Evolutionary conservation across 2,797 vertebrate species (phyloP).

Genomic region (Knipowitschia caucasica): DNA sequence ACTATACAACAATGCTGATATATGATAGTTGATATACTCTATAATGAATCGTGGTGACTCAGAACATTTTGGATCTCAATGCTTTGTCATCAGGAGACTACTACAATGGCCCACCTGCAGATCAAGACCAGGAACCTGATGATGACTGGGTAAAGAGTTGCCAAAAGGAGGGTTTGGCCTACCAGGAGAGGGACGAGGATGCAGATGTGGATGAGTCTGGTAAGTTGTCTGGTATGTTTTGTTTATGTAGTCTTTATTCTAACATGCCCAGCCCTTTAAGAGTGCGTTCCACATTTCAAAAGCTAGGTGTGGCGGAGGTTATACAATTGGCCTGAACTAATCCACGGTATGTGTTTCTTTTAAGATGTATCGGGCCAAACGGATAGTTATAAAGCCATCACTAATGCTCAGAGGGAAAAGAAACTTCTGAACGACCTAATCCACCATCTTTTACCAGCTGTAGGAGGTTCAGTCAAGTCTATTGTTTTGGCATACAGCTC

Average conservation of each 20-base stretch:
- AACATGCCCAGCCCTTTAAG: not conserved
- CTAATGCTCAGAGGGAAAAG: conserved; percentile 87
- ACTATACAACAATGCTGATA: not conserved
- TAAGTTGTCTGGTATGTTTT: conserved; percentile 43
- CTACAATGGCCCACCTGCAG: conserved; percentile 82
- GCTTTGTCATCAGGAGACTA: conserved; percentile 81
- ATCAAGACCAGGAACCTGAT: conserved; percentile 85
- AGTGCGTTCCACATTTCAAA: not conserved
- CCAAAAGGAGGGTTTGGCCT: conserved; percentile 87
- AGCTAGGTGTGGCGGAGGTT: too few species aligned
- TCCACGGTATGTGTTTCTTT: conserved; percentile 28
- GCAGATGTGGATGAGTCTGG: conserved; percentile 96
- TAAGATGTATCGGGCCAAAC: conserved; percentile 77
- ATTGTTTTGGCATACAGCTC: conserved; percentile 92
- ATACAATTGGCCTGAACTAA: not conserved
- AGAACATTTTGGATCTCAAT: too few species aligned
- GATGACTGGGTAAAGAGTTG: conserved; percentile 90
- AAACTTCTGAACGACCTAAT: conserved; percentile 88
- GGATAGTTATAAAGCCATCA: conserved; percentile 81
- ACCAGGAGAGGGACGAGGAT: conserved; percentile 96
- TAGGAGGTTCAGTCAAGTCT: conserved; percentile 88
- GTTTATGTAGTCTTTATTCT: not conserved
- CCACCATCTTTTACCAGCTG: conserved; percentile 87
- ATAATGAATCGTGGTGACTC: not conserved
- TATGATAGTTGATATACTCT: not conserved